Evolutionary conservation across 2,797 vertebrate species (phyloP), one percentile per base, ranked within the genome.

Genomic region (Epinephelus coioides): DNA sequence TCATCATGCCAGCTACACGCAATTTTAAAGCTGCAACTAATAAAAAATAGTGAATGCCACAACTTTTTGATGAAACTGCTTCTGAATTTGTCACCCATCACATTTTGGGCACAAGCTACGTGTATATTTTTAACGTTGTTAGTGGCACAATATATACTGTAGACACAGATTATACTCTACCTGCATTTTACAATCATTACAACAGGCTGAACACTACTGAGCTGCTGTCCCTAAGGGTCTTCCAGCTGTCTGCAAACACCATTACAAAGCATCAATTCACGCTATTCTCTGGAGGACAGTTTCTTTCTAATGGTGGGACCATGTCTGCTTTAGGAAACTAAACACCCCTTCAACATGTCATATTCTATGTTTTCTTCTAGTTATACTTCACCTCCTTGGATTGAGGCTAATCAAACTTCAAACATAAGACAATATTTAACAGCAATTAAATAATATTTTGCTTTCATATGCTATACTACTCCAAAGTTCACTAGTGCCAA

Each of bases 401-500:
- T 21, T 12, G 15, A 54, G 25, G 2, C 51, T 62, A 7, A 43
- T 43, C 46, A 18, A 63, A 23, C 49, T 7, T 51, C 12, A 44
- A 69, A 46, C n/a, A 17, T 3, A 27, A 12, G 60, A 23, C 61
- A 82, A 85, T 79, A 57, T 79, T 76, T 81, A 75, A 82, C 73
- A 18, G 43, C 3, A 44, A 12, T 44, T 2, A 67, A 63, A 67
- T 44, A 74, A 73, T 50, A 40, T 25, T 78, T 65, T 59, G 34
- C 18, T 25, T 53, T 27, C 25, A 30, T 27, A 7, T 30, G 51
- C 49, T 43, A 3, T 15, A 27, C 38, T 62, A 69, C 59, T 69
- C 54, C 74, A 87, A 82, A 85, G 88, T 88, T 76, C 85, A 78
- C 25, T 23, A 1, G 25, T 47, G 78, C 57, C 46, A 91, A 86